phyloP scores from a whole-genome alignment of 2,797 vertebrate genomes.

The Sparus aurata region DNA sequence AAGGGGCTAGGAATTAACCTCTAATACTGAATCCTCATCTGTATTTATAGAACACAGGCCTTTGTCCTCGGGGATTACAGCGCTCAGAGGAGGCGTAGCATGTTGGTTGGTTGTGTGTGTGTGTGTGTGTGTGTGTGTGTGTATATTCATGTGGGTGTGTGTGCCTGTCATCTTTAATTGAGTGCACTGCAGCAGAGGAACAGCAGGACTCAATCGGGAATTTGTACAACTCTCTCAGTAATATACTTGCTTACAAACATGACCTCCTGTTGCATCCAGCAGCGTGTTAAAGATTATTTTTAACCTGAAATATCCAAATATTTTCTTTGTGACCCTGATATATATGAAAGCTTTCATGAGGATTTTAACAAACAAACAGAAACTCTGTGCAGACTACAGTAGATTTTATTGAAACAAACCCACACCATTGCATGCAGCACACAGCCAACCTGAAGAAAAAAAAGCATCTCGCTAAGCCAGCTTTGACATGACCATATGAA shows the following conservation, averaged over 20 bases:
- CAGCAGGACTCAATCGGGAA: conserved; percentile 1
- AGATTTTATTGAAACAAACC: conserved; percentile 56
- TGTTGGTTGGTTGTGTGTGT: conserved; percentile 1
- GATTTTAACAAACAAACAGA: conserved; percentile 1
- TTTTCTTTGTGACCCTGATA: background rate
- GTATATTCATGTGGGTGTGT: background rate
- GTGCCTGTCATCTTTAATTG: conserved; percentile 51
- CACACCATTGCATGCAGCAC: conserved; percentile 29
- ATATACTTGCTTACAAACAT: background rate
- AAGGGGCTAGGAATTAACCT: conserved; percentile 48
- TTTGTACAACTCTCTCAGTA: background rate
- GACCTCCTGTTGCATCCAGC: background rate
- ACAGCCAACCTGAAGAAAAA: conserved; percentile 31
- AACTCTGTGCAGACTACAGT: conserved; percentile 9
- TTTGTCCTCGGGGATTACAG: conserved; percentile 67
- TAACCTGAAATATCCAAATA: background rate
- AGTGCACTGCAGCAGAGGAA: conserved; percentile 10
- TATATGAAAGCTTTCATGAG: background rate
- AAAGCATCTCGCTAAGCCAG: conserved; percentile 20
- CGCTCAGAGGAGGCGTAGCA: conserved; percentile 40
- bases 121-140: background rate
- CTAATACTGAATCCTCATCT: conserved; percentile 54
- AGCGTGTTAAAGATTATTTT: background rate
- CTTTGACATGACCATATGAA: conserved; percentile 19
- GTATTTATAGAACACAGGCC: conserved; percentile 65